Evolutionary conservation across 2,113 vertebrate genomes (phyloP).

Genomic region (Engraulis encrasicolus): DNA sequence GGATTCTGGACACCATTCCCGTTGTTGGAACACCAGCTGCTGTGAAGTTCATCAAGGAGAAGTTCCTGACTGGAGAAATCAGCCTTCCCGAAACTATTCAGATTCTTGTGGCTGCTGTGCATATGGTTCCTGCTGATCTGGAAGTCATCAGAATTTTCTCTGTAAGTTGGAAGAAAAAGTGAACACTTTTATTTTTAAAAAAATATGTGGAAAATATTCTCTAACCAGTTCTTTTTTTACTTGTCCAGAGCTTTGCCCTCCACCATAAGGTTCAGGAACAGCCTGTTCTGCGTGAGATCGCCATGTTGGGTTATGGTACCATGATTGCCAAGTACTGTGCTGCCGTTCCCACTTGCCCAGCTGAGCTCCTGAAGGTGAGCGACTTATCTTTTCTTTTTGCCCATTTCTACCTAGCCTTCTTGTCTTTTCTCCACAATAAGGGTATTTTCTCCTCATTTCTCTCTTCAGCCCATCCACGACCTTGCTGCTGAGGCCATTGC

Average conservation of each 20-base stretch:
- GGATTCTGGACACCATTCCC: constrained; percentile 76
- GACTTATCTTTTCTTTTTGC: background rate
- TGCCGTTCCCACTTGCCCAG: constrained; percentile 57
- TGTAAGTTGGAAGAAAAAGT: constrained; percentile 56
- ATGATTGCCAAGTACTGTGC: constrained; percentile 76
- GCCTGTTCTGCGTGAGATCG: constrained; percentile 66
- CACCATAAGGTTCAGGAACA: constrained; percentile 63
- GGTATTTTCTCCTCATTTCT: background rate
- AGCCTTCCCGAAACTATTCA: constrained; percentile 66
- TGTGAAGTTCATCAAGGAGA: constrained; percentile 76
- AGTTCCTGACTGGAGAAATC: constrained; percentile 71
- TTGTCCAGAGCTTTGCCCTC: constrained; percentile 69
- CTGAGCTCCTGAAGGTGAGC: constrained; percentile 67
- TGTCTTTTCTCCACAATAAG: too few relatives aligned
- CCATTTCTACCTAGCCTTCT: background rate
- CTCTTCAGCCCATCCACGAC: constrained; percentile 77
- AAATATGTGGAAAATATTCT: background rate
- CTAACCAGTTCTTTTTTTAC: background rate
- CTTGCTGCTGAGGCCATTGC: constrained; percentile 71
- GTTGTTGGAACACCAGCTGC: constrained; percentile 67
- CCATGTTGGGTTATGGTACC: constrained; percentile 74
- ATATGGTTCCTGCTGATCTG: constrained; percentile 69
- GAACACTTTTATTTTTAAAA: background rate
- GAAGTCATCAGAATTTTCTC: constrained; percentile 70
- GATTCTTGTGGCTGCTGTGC: constrained; percentile 68